Evolutionary conservation across 2,113 vertebrate species (phyloP), one percentile per base, ranked within the genome.

Genomic region (Nothobranchius kuhntae): DNA sequence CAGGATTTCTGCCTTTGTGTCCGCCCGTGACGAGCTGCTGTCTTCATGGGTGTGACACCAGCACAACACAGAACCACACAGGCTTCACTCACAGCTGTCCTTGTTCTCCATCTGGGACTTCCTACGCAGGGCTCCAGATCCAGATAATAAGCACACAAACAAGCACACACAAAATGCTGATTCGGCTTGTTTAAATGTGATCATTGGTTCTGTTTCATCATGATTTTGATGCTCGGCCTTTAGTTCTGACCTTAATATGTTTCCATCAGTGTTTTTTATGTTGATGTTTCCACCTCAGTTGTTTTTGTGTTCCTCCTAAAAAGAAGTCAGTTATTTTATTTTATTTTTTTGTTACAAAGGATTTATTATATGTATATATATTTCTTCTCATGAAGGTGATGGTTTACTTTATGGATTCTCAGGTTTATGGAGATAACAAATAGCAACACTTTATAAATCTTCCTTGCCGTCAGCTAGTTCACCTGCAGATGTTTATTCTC

Each of bases 351-450:
- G 52, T 62, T 57, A 21, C 56, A 68, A 53, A 42, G 58, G 61
- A 67, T 62, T 75, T 46, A 65, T 15, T 53, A 21, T 21, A 21
- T 65, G 1, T 40, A 40, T 68, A 15, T 77, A 61, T 57, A 71
- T 82, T 79, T 44, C 66, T 80, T 24, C 78, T 68, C 56, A 36
- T 24, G 51, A 81, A 52, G 38, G 36, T 1, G 2, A 78, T n/a
- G 17, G 30, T 61, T 61, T 53, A 77, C 67, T 12, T 71, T 56
- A 75, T 85, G 81, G 66, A 83, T 75, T 87, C 89, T 91, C 89
- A 91, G 89, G 89, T 90, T 86, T 68, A 84, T 65, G 64, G 65
- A 75, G 70, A 87, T 82, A 57, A 75, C 81, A 83, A 78, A 85
- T 78, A 65, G 57, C 70, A 77, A 78, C 54, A 26, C 48, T 84